phyloP scores from a whole-genome alignment of 2,113 vertebrate species.

The Picathartes gymnocephalus region DNA sequence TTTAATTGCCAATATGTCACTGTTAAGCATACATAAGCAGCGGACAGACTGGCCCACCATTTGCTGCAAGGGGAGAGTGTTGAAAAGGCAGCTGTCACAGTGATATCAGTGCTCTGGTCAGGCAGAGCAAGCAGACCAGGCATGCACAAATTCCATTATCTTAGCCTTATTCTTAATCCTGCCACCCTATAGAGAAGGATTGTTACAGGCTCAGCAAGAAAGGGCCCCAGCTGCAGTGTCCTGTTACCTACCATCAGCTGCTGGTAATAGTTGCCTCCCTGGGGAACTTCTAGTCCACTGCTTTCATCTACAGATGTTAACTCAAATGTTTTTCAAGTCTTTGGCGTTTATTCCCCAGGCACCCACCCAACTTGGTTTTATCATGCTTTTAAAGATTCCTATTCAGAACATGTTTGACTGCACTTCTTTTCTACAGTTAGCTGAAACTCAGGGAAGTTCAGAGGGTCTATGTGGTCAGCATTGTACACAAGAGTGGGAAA shows the following conservation, averaged over 20 bases:
- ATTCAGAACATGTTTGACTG: not conserved
- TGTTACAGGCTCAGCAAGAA: constrained; percentile 1
- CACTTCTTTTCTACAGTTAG: not conserved
- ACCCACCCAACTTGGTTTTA: not conserved
- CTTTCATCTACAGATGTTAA: constrained; percentile 68
- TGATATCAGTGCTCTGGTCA: constrained; percentile 53
- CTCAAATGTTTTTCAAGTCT: constrained; percentile 33
- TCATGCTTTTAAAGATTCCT: not conserved
- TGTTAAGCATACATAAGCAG: constrained; percentile 14
- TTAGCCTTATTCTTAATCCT: constrained; percentile 63
- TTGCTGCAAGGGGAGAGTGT: constrained; percentile 30
- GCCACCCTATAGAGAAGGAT: constrained; percentile 36
- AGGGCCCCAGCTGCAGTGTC: constrained; percentile 62
- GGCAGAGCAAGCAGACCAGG: constrained; percentile 26
- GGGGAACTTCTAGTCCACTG: constrained; percentile 15
- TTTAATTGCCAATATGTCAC: constrained; percentile 65
- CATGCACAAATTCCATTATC: constrained; percentile 67
- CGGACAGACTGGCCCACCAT: constrained; percentile 46
- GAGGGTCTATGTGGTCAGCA: not conserved
- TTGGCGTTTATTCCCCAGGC: not conserved
- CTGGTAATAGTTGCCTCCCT: constrained; percentile 27
- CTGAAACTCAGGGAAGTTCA: not conserved
- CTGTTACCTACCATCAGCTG: constrained; percentile 51
- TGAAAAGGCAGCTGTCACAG: constrained; percentile 60
- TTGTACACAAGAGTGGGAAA: not conserved